phyloP scores from a whole-genome alignment of 2,888 invertebrate species.

The Epinotia demarniana region DNA sequence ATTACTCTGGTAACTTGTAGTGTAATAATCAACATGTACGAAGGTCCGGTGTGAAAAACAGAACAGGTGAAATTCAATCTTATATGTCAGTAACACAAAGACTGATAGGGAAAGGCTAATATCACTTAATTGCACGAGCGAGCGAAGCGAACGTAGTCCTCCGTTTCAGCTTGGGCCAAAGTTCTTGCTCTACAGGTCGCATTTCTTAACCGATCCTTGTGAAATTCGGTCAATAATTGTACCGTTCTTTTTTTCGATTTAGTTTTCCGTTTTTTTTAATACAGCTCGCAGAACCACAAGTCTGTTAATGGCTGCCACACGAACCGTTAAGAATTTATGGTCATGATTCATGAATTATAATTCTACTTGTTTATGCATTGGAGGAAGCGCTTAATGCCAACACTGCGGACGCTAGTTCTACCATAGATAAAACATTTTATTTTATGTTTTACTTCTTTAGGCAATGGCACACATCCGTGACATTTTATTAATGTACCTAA shows the following conservation, averaged over 20 bases:
- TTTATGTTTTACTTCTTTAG: constrained; percentile 7
- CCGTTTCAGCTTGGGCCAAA: too few relatives aligned
- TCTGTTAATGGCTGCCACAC: constrained; percentile 1
- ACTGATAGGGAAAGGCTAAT: background rate
- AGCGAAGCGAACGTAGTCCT: too few relatives aligned
- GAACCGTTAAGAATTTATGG: constrained; percentile 21
- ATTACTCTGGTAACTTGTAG: too few relatives aligned
- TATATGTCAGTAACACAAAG: background rate
- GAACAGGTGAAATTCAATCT: too few relatives aligned
- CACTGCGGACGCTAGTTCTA: background rate
- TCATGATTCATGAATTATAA: constrained; percentile 22
- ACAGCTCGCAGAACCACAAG: too few relatives aligned
- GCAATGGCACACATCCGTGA: constrained; percentile 7
- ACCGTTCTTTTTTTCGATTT: too few relatives aligned
- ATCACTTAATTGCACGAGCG: background rate
- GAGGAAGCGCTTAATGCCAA: constrained; percentile 27
- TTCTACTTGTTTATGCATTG: constrained; percentile 17
- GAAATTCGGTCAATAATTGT: background rate
- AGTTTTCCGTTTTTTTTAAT: too few relatives aligned
- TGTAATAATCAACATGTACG: too few relatives aligned
- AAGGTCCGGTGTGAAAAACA: too few relatives aligned
- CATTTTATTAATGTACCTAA: background rate
- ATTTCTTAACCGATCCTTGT: too few relatives aligned
- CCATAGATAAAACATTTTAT: background rate
- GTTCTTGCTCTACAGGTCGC: too few relatives aligned